Evolutionary conservation across 2,797 vertebrate species (phyloP).

Genomic region (Lepus townsendii): DNA sequence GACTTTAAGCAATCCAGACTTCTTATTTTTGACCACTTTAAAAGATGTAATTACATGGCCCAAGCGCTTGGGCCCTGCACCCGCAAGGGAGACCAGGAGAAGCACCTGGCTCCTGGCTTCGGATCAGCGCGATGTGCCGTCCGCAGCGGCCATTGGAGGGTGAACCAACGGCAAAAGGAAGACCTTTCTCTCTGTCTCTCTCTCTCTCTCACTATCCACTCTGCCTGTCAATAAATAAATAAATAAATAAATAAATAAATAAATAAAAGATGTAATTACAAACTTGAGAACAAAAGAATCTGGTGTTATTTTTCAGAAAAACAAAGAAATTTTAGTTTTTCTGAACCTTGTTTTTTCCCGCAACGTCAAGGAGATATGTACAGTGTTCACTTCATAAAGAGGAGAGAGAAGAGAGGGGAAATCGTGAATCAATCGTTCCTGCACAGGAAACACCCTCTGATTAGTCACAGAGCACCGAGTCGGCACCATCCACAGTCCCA

Average conservation of each 20-base stretch:
- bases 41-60: too few species aligned
- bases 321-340: not conserved
- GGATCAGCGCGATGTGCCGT: too few species aligned
- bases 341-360: not conserved
- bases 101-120: too few species aligned
- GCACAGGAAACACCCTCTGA: not conserved
- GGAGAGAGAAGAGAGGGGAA: not conserved
- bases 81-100: too few species aligned
- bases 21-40: not conserved
- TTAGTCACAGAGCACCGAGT: not conserved
- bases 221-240: too few species aligned
- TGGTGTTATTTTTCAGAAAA: conserved; percentile 35
- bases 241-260: too few species aligned
- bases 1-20: not conserved
- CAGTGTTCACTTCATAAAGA: conserved; percentile 3
- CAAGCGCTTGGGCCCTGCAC: too few species aligned
- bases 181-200: too few species aligned
- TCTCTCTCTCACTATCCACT: too few species aligned
- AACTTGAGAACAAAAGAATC: not conserved
- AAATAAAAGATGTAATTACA: not conserved
- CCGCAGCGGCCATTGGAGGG: too few species aligned
- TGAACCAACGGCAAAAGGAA: too few species aligned
- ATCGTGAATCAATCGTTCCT: not conserved
- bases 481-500: not conserved
- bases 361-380: not conserved